Evolutionary conservation across 2,888 invertebrate genomes (phyloP).

Genomic region (Sicus ferrugineus): DNA sequence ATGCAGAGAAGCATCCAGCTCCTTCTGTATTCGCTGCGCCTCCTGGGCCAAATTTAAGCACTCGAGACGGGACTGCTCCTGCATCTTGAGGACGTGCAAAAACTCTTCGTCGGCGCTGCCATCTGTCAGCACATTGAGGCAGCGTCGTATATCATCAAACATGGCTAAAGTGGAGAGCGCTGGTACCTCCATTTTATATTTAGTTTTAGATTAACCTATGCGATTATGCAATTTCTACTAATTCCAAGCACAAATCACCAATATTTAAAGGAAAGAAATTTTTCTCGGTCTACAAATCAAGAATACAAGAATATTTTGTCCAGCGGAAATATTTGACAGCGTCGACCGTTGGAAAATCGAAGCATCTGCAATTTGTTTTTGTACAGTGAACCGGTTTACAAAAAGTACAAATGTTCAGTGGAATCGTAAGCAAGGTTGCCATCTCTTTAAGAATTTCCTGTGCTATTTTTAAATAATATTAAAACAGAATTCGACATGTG

Average conservation of each 20-base stretch:
- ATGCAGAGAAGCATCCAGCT: slow-evolving; percentile 74
- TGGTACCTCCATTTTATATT: slow-evolving; percentile 46
- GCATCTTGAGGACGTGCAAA: slow-evolving; percentile 75
- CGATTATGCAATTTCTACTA: slow-evolving; percentile 7
- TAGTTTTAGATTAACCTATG: not conserved
- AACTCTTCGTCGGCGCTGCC: slow-evolving; percentile 79
- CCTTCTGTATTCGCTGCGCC: slow-evolving; percentile 74
- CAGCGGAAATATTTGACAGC: slow-evolving; percentile 23
- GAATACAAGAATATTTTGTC: slow-evolving; percentile 9
- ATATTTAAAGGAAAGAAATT: slow-evolving; percentile 6
- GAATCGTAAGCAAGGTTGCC: not conserved
- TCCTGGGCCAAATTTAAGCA: slow-evolving; percentile 77
- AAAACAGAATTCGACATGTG: not conserved
- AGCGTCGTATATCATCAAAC: slow-evolving; percentile 77
- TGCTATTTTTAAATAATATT: too few relatives aligned
- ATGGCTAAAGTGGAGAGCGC: slow-evolving; percentile 73
- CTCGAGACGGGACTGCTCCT: slow-evolving; percentile 75
- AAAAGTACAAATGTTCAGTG: not conserved
- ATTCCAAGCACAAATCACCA: not conserved
- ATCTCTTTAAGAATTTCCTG: not conserved
- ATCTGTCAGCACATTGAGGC: slow-evolving; percentile 72
- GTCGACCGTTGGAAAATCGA: slow-evolving; percentile 25
- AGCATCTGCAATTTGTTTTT: slow-evolving; percentile 31
- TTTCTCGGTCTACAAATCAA: not conserved
- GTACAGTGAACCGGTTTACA: slow-evolving; percentile 13